Evolutionary conservation across 2,888 invertebrate species (phyloP), one percentile per base, ranked within the genome.

Genomic region (Caenorhabditis sinica): DNA sequence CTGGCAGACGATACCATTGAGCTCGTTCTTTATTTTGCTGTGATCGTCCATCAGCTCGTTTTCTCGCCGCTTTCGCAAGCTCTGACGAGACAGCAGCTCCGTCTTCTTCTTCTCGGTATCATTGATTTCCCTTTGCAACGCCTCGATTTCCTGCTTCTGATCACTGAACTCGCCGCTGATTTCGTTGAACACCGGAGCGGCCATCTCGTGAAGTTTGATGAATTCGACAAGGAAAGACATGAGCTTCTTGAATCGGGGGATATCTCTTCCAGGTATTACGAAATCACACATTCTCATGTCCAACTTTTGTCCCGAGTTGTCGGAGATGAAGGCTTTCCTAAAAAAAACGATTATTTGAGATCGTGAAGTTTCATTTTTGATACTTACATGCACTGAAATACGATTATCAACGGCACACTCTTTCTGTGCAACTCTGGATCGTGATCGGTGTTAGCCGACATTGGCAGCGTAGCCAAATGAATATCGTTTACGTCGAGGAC

Each of bases 251-350:
- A 83, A 73, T 51, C 74, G 20, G 1, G 20, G 8, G 0, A 25
- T 30, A 9, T 33, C 23, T 51, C 43, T 65, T 1, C 9, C 40
- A 0, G 83, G 83, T 2, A 20, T n/a, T 0, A 77, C 73, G n/a
- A 83, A 28, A 65, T 83, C 83, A 36, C 83, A 83, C 77, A 83
- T 83, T n/a, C 68, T 60, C 40, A 83, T 43, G 9, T 61, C 56
- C n/a, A 83, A n/a, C n/a, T 73, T 65, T 30, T 49, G 43, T 4
- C 56, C 68, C 6, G 83, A 69, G n/a, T 65, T 58, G 33, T 83
- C 83, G 23, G 11, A 36, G 8, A 77, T 53, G 56, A 79, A 77
- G 1, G 77, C 77, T 73, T 79, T 83, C 63, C 83, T 83, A 66
- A 20, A 83, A 63, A 74, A 20, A 20, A 49, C 30, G 25, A 11